Base-by-base conservation (phyloP, 2,797 vertebrate genomes). In the Chaunax sp. region DNA sequence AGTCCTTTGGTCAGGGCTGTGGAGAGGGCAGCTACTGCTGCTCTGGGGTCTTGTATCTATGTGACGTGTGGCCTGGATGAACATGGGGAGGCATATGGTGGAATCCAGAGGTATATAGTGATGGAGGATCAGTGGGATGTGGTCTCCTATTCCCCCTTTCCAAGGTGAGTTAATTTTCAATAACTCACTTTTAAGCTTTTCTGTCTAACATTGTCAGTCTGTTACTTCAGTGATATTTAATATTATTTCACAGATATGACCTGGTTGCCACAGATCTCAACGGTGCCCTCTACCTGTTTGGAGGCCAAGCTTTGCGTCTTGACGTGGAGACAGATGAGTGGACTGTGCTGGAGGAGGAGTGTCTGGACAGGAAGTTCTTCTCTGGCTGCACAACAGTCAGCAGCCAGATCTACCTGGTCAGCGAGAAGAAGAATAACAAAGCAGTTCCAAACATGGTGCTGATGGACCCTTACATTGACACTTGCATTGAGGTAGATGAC, bases 41-140 rank as follows among this genome's bases (percentile, higher is more conserved):
- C 90, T 2, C 28, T 95, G 70, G 93, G 91, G 6, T 65, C 25
- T 0, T 91, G 77, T 14, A 86, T 97, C 82, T 98, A 96, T 0
- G 92, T 97, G 44, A 92, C 95, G 2, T 97, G 96, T 45, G 96
- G 96, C 44, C 89, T 97, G 80, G 96, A 97, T 88, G 96, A 96
- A 80, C 95, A 96, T 0, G 96, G 96, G 1, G 95, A 96, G 0
- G 95, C 93, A 0, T 98, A 95, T 26, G 82, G 89, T 45, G 96
- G 96, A 5, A 92, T 98, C 74, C 96, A 98, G 79, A 92, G 95
- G 71, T 95, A 96, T 61, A 78, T 81, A 49, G 90, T 81, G 0
- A 89, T 91, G 60, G 85, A 83, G 0, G 93, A 96, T 72, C 91
- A 91, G 53, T 97, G 96, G 96, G 95, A 95, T 37, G 94, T 97